phyloP scores from a whole-genome alignment of 2,113 vertebrate species.

The Prolemur simus region DNA sequence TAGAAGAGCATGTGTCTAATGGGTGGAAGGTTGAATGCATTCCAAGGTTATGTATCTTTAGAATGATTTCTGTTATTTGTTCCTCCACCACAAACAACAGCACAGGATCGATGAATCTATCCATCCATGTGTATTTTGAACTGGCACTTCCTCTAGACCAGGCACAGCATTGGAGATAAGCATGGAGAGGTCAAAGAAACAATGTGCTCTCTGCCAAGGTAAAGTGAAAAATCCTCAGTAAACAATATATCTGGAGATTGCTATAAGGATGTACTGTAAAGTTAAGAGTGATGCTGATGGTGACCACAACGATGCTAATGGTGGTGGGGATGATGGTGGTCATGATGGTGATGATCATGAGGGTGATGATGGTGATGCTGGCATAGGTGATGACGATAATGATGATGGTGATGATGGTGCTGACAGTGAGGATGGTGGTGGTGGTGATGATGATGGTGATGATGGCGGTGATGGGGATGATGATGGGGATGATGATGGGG shows the following conservation, averaged over 20 bases:
- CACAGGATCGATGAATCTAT: background rate
- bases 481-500: background rate
- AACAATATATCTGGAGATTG: background rate
- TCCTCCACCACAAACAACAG: background rate
- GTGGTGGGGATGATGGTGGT: background rate
- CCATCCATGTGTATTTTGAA: background rate
- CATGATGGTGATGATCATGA: background rate
- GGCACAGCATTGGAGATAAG: background rate
- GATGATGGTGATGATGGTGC: background rate
- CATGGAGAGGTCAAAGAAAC: background rate
- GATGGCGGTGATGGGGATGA: background rate
- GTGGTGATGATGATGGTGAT: too few relatives aligned
- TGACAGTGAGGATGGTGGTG: background rate
- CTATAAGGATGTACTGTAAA: background rate
- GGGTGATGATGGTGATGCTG: background rate
- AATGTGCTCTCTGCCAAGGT: background rate
- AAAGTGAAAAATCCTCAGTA: background rate
- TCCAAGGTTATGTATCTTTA: background rate
- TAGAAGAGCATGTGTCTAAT: background rate
- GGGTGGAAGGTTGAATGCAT: background rate
- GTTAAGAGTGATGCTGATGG: background rate
- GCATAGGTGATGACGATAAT: background rate
- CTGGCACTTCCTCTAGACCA: background rate
- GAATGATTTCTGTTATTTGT: background rate
- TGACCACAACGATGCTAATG: background rate